Percentiles rank a stretch among this genome's conserved stretches.
Evolutionary conservation across 2,113 vertebrate species (phyloP).

Genomic region (Laticauda laticaudata): DNA sequence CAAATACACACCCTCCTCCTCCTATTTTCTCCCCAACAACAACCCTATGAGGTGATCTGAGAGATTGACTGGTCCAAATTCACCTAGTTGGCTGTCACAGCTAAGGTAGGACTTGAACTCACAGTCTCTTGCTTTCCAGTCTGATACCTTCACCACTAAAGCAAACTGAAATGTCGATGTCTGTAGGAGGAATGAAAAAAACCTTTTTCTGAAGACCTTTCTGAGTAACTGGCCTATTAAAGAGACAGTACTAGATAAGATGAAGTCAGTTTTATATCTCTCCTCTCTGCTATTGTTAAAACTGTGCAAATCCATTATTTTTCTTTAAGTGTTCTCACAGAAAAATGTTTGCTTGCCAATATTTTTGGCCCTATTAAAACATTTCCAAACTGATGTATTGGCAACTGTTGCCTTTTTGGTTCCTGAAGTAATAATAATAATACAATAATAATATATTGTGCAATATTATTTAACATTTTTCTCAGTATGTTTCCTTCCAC

Average conservation of each 20-base stretch:
- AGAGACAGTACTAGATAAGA: not conserved
- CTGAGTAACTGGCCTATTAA: not conserved
- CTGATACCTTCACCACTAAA: no score
- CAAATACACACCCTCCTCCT: not conserved
- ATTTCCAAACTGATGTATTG: constrained; percentile 62
- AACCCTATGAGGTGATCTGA: not conserved
- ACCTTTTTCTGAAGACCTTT: not conserved
- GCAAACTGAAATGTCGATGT: not conserved
- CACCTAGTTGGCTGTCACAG: no score
- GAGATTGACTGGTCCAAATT: no score
- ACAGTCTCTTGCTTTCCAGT: no score
- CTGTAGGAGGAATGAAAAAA: not conserved
- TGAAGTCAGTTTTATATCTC: not conserved
- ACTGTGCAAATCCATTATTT: constrained; percentile 56
- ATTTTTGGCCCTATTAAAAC: constrained; percentile 61
- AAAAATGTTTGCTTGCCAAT: constrained; percentile 52
- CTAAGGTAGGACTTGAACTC: no score
- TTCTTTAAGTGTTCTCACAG: constrained; percentile 52
- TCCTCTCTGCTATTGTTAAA: constrained; percentile 48
- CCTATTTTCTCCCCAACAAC: not conserved
- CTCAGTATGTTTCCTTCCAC: constrained; percentile 64
- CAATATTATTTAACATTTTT: constrained; percentile 71
- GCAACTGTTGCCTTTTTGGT: constrained; percentile 17
- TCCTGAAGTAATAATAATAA: constrained; percentile 26
- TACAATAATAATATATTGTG: constrained; percentile 48